Base-by-base conservation (phyloP, 1,140 invertebrate species). In the Rhagoletis zephyria region DNA sequence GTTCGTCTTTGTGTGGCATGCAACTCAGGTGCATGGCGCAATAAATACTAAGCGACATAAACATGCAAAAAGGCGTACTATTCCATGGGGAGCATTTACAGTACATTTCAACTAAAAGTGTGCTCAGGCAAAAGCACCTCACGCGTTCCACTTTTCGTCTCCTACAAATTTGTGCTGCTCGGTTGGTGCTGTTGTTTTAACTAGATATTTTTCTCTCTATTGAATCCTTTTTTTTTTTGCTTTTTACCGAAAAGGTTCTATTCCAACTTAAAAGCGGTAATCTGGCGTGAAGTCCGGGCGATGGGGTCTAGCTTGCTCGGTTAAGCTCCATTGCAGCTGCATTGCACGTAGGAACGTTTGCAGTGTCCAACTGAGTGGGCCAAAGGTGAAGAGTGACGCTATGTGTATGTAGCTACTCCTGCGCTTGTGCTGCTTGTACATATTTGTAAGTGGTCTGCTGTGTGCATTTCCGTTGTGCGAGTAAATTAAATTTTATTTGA, bases 401-500 rank as follows among this genome's bases (percentile, higher is more conserved):
- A 3, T 67, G 48, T 30, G 30, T 30, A 30, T 30, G 30, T 16
- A 51, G 70, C 70, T n/a, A 48, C 40, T 16, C 7, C 19, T 19
- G 48, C 30, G n/a, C 16, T 30, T 30, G 1, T 30, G 30, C 6
- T 30, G n/a, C 42, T 51, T 51, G 48, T 81, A n/a, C n/a, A n/a
- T n/a, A 81, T 59, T 81, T 59, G 74, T 81, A 81, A 81, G 74
- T 81, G 74, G 74, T 81, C 74, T 81, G 48, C 74, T 81, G 74
- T 81, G 74, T 56, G n/a, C 74, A 56, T 81, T 81, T 81, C 74
- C 74, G 74, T 81, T 81, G 74, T 81, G 74, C 74, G 48, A 81
- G 74, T 81, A 81, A 81, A 81, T 81, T 81, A 81, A 81, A 81
- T 81, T 81, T 81, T 81, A 81, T 81, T 81, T 81, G 74, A 81